These are phyloP conservation scores for Cuniculus paca DNA, from an alignment of 2,797 vertebrate species.

Conservation along the genomic window DNA sequence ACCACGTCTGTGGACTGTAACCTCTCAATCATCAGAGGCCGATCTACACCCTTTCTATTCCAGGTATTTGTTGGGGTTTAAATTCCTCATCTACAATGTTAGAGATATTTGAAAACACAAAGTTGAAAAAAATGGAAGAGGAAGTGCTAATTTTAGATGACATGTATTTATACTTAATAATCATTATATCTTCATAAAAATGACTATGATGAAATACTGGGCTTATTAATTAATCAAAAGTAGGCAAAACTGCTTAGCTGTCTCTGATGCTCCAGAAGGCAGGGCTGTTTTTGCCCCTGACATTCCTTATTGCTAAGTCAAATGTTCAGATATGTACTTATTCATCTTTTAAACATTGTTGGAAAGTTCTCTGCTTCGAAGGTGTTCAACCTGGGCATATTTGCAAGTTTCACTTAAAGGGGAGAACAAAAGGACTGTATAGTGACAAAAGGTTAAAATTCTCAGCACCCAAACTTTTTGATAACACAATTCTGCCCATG, in stretches of 20 bases:
- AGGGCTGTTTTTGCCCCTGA: not conserved
- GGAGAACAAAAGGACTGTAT: not conserved
- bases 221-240: conserved; percentile 26
- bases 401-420: not conserved
- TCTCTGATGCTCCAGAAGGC: not conserved
- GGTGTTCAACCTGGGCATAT: not conserved
- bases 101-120: not conserved
- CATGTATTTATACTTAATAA: conserved; percentile 15
- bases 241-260: not conserved
- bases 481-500: not conserved
- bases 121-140: not conserved
- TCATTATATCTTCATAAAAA: conserved; percentile 35
- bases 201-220: not conserved
- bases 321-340: not conserved
- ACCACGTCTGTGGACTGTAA: not conserved
- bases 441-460: not conserved
- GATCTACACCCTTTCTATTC: not conserved
- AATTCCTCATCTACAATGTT: conserved; percentile 55
- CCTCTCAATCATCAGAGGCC: not conserved
- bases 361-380: not conserved
- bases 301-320: not conserved
- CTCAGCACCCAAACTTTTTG: not conserved
- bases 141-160: not conserved
- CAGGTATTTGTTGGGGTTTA: not conserved
- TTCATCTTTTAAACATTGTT: not conserved